Conservation (phyloP, 2,797 vertebrate species). For the Bothrops alternatus region DNA sequence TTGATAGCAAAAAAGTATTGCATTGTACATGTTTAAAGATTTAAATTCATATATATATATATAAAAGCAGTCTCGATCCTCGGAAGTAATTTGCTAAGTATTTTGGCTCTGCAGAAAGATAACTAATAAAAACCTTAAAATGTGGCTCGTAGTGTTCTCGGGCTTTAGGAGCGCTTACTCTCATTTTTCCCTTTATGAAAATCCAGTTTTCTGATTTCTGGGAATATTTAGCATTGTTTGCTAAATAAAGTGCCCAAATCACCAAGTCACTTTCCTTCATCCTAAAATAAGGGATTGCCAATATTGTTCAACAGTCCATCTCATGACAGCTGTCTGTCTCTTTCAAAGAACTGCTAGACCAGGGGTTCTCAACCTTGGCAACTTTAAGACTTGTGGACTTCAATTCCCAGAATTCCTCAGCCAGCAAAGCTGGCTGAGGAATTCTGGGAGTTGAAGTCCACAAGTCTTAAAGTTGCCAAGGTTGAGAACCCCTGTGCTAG, state of each 20-base stretch:
- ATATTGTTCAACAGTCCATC: neutral
- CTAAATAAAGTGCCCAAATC: too few species aligned
- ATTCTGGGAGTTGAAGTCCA: too few species aligned
- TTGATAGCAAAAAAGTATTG: slow-evolving; percentile 67
- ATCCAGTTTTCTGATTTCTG: neutral
- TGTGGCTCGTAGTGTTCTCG: slow-evolving; percentile 28
- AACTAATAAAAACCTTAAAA: slow-evolving; percentile 74
- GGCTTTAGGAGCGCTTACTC: neutral
- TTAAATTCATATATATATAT: slow-evolving; percentile 49
- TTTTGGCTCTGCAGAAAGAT: slow-evolving; percentile 75
- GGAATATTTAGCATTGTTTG: neutral
- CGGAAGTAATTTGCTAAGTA: slow-evolving; percentile 75
- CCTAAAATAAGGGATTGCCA: neutral
- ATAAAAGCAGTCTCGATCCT: slow-evolving; percentile 69
- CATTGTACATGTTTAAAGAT: slow-evolving; percentile 71
- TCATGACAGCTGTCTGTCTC: neutral
- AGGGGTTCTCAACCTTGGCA: too few species aligned
- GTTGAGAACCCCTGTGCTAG: too few species aligned
- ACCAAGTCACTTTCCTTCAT: neutral
- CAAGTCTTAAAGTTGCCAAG: too few species aligned
- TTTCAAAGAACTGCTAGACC: neutral
- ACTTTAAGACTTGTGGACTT: too few species aligned
- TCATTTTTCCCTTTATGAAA: neutral
- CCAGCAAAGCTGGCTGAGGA: too few species aligned
- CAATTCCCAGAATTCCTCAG: too few species aligned